Conservation (phyloP, 2,888 invertebrate genomes). For the Microplitis deprimator region DNA sequence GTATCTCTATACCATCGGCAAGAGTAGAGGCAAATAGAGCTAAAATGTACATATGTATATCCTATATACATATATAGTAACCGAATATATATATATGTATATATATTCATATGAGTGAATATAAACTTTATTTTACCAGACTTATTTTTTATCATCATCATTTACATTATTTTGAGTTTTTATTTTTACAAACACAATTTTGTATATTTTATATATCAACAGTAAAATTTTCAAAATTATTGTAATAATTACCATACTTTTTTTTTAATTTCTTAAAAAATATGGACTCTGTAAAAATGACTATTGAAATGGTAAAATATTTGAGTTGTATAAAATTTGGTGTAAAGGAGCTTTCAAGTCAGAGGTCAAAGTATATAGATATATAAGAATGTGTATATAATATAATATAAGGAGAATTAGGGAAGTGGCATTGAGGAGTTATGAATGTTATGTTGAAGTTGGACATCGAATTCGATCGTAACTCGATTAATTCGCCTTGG, state of each 20-base stretch:
- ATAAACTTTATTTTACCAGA: slow-evolving; percentile 33
- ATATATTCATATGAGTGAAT: slow-evolving; percentile 29
- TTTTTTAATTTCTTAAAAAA: too few relatives aligned
- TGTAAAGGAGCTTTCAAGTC: slow-evolving; percentile 6
- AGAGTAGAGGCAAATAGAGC: slow-evolving; percentile 7
- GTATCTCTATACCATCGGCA: slow-evolving; percentile 25
- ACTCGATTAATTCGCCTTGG: slow-evolving; percentile 46
- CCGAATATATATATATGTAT: slow-evolving; percentile 27
- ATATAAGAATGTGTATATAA: not conserved
- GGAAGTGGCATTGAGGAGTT: slow-evolving; percentile 17
- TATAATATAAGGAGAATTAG: slow-evolving; percentile 32
- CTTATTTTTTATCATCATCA: slow-evolving; percentile 21
- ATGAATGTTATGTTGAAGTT: slow-evolving; percentile 32
- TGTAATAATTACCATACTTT: too few relatives aligned
- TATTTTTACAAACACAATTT: not conserved
- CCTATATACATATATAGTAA: not conserved
- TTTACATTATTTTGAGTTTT: slow-evolving; percentile 23
- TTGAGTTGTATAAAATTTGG: not conserved
- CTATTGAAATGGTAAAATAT: not conserved
- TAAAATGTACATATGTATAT: not conserved
- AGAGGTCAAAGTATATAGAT: not conserved
- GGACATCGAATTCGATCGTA: slow-evolving; percentile 44
- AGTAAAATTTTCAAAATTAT: too few relatives aligned
- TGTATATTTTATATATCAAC: not conserved
- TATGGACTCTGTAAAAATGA: too few relatives aligned